phyloP scores from a whole-genome alignment of 2,888 invertebrate genomes.

The Leuctra nigra region DNA sequence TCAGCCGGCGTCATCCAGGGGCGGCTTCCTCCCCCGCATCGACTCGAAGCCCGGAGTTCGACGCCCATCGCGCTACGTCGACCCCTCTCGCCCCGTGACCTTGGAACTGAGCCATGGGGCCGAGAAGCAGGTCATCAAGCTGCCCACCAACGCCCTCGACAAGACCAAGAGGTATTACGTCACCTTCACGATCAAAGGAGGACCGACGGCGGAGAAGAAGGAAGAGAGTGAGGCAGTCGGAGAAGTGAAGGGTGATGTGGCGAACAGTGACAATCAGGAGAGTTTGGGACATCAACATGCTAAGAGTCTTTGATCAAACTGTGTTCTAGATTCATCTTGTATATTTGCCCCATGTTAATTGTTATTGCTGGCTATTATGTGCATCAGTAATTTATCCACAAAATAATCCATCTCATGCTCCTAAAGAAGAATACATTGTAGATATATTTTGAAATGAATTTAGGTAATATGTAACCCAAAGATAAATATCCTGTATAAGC shows the following conservation, averaged over 20 bases:
- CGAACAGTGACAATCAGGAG: not conserved
- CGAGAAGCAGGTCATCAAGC: slow-evolving; percentile 70
- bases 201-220: slow-evolving; percentile 21
- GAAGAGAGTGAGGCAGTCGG: slow-evolving; percentile 11
- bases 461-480: too few species aligned
- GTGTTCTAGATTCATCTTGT: too few species aligned
- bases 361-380: too few species aligned
- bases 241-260: not conserved
- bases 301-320: slow-evolving; percentile 25
- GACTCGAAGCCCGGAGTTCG: slow-evolving; percentile 35
- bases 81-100: slow-evolving; percentile 38
- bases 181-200: slow-evolving; percentile 82
- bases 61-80: slow-evolving; percentile 32
- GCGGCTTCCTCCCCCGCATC: slow-evolving; percentile 62
- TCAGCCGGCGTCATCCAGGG: slow-evolving; percentile 47
- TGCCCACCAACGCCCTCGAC: slow-evolving; percentile 81
- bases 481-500: too few species aligned
- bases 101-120: slow-evolving; percentile 79
- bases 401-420: too few species aligned
- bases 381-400: too few species aligned
- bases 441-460: too few species aligned
- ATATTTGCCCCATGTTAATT: too few species aligned
- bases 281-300: slow-evolving; percentile 25
- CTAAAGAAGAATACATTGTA: too few species aligned
- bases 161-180: slow-evolving; percentile 88